Percentiles rank a stretch among this genome's conserved stretches.
phyloP scores from a whole-genome alignment of 1,140 invertebrate genomes.

The Neodiprion fabricii region DNA sequence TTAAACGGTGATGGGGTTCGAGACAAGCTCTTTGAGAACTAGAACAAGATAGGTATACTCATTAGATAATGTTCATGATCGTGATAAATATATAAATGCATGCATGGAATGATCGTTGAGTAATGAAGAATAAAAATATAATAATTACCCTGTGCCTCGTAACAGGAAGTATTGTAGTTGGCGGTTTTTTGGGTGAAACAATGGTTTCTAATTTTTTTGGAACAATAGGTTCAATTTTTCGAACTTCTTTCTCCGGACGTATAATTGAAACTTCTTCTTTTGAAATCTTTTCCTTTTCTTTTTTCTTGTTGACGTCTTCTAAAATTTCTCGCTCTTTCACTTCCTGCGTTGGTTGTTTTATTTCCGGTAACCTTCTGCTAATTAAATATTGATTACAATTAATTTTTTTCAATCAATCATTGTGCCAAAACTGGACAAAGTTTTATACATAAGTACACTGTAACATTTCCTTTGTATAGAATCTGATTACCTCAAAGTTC shows the following conservation, averaged over 20 bases:
- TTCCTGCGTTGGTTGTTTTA: constrained; percentile 23
- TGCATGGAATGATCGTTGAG: constrained; percentile 9
- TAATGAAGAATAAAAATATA: neutral
- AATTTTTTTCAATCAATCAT: constrained; percentile 44
- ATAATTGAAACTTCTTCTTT: constrained; percentile 48
- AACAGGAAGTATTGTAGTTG: constrained; percentile 45
- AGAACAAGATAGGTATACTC: constrained; percentile 19
- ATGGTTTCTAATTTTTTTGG: constrained; percentile 48
- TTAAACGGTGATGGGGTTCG: constrained; percentile 82
- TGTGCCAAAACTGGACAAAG: constrained; percentile 25
- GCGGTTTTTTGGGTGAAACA: constrained; percentile 57
- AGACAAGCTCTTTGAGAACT: constrained; percentile 75
- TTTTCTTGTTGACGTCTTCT: constrained; percentile 25
- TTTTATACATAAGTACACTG: constrained; percentile 12
- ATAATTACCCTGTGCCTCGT: constrained; percentile 51
- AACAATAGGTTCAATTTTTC: constrained; percentile 44
- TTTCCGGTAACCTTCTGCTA: constrained; percentile 21
- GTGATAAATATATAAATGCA: constrained; percentile 51
- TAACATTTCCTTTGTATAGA: too few species aligned
- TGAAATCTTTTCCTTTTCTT: constrained; percentile 29
- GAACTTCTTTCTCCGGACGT: constrained; percentile 50
- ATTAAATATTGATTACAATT: constrained; percentile 11
- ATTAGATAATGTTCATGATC: constrained; percentile 30
- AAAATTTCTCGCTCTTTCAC: constrained; percentile 29
- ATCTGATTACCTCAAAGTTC: too few species aligned